phyloP scores from a whole-genome alignment of 2,113 vertebrate genomes.

The Entomyzon cyanotis region DNA sequence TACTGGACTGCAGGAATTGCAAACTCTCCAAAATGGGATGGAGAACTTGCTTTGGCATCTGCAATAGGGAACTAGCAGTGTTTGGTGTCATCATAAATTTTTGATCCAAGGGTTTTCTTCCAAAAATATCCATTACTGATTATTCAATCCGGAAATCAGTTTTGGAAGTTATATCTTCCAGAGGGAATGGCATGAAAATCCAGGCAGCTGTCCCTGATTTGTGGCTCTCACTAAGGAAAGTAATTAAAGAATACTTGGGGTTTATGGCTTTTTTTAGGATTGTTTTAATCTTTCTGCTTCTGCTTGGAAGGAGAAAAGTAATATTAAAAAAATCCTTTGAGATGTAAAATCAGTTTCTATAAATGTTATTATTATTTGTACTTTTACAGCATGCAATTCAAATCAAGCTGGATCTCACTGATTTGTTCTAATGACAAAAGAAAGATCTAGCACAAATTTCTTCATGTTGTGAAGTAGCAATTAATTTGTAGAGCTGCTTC shows the following conservation, averaged over 20 bases:
- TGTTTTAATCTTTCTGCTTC: conserved; percentile 28
- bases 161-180: background rate
- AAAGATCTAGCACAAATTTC: conserved; percentile 15
- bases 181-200: background rate
- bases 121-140: background rate
- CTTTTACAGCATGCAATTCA: conserved; percentile 39
- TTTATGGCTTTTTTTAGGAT: conserved; percentile 35
- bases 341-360: background rate
- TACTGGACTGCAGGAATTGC: background rate
- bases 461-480: conserved; percentile 14
- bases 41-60: background rate
- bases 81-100: background rate
- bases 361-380: conserved; percentile 16
- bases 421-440: conserved; percentile 34
- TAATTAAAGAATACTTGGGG: conserved; percentile 9
- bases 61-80: accelerated
- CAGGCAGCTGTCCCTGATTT: conserved; percentile 2
- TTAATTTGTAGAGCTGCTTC: conserved; percentile 35
- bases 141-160: background rate
- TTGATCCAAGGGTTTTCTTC: background rate
- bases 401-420: conserved; percentile 22
- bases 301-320: background rate
- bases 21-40: background rate
- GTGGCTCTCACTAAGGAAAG: background rate
- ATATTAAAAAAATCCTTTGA: background rate